Base-by-base conservation (phyloP, 2,888 invertebrate genomes). In the Metalampra italica region DNA sequence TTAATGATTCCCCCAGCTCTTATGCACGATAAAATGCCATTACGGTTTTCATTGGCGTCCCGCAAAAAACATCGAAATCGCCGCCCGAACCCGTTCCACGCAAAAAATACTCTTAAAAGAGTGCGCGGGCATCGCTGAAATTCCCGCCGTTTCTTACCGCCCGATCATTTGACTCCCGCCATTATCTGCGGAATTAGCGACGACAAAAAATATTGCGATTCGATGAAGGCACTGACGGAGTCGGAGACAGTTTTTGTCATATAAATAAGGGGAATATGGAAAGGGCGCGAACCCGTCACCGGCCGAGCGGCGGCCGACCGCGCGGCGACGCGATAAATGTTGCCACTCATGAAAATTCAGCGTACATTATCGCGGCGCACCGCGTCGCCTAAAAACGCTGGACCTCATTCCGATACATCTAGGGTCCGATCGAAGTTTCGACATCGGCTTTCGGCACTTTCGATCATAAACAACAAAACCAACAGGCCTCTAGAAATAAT, bases 1-100 rank as follows among this genome's bases (percentile, higher is more conserved):
- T 88, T 88, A 88, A 89, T 89, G 88, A 88, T 85, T 85, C 81
- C 79, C 70, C 66, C 78, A 72, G 77, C 85, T 84, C 80, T 85
- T 87, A 88, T 87, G 87, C 86, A 87, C 86, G 82, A 87, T 86
- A 87, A 88, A 87, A 88, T 88, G 88, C 88, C 86, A 87, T 88
- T 88, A 88, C 82, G 86, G 87, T 88, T 88, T 88, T 88, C 87
- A 86, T 86, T 78, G 79, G 74, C 72, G 73, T 67, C 76, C 68
- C 71, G 77, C 76, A 87, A 88, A 88, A 88, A 86, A 84, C 71
- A 59, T 68, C 76, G 78, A 79, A 78, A 82, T 73, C 77, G 82
- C 73, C 78, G 78, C 62, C 76, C 77, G 78, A 83, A 78, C 78
- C 75, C 69, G 78, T 72, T 74, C 67, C 56, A 48, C 56, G 72